Conservation (phyloP, 1,140 invertebrate genomes). For the Archivesica marissinica region DNA sequence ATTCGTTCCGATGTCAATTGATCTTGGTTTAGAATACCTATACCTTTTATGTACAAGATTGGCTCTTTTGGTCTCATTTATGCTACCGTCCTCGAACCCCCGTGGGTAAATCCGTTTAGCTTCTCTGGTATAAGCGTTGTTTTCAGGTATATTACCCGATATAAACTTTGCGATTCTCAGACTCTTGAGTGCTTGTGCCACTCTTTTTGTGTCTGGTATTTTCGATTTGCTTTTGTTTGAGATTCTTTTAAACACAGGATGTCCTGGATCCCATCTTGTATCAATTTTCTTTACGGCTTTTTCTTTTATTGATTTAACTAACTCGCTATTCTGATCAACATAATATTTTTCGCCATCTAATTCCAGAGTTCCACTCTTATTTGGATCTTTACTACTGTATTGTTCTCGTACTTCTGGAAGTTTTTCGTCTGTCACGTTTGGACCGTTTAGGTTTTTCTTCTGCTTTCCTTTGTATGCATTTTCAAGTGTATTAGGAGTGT, state of each 20-base stretch:
- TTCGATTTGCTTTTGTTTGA: background rate
- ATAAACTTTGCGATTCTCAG: background rate
- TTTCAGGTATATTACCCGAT: background rate
- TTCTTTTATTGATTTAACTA: conserved; percentile 9
- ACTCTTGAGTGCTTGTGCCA: background rate
- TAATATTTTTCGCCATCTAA: background rate
- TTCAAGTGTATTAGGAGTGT: no score
- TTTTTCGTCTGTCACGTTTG: background rate
- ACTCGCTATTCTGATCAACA: background rate
- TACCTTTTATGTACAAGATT: background rate
- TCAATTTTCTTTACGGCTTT: conserved; percentile 10
- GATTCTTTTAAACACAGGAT: background rate
- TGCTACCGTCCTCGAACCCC: background rate
- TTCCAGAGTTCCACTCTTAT: background rate
- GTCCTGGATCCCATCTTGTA: conserved; percentile 8
- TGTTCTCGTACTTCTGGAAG: background rate
- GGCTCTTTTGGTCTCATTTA: background rate
- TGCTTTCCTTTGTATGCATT: background rate
- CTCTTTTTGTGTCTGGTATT: background rate
- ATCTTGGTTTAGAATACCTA: background rate
- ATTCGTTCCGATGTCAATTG: background rate
- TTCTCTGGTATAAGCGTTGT: conserved; percentile 21
- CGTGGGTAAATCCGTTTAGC: conserved; percentile 21
- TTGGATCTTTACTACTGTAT: background rate
- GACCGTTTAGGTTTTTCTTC: background rate